phyloP scores from a whole-genome alignment of 1,140 invertebrate species.

The Brachionus plicatilis region DNA sequence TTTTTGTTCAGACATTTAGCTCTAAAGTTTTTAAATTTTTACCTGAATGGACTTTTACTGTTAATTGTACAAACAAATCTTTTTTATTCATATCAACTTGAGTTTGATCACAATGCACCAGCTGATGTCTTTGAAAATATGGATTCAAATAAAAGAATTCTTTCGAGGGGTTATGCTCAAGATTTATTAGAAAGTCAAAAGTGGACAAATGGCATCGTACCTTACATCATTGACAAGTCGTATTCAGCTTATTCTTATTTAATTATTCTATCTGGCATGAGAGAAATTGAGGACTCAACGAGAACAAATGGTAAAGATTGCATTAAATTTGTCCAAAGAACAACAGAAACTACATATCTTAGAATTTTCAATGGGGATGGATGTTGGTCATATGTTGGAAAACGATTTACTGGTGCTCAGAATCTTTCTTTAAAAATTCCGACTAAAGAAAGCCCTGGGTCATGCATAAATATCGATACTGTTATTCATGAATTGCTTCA shows the following conservation, averaged over 20 bases:
- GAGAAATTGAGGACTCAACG: not conserved
- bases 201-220: not conserved
- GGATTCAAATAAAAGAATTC: not conserved
- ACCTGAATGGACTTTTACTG: not conserved
- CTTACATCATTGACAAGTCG: not conserved
- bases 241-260: not conserved
- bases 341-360: not conserved
- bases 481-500: constrained; percentile 97
- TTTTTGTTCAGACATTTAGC: too few relatives aligned
- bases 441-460: not conserved
- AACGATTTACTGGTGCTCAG: not conserved
- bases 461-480: constrained; percentile 64
- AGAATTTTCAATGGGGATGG: not conserved
- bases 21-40: too few relatives aligned
- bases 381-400: not conserved
- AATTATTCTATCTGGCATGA: not conserved
- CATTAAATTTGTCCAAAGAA: constrained; percentile 20
- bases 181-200: not conserved
- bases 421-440: not conserved
- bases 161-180: not conserved
- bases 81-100: not conserved
- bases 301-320: not conserved
- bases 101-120: not conserved
- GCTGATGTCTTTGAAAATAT: not conserved
- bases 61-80: not conserved